Evolutionary conservation across 2,797 vertebrate species (phyloP).

Genomic region (Malurus leucopterus): DNA sequence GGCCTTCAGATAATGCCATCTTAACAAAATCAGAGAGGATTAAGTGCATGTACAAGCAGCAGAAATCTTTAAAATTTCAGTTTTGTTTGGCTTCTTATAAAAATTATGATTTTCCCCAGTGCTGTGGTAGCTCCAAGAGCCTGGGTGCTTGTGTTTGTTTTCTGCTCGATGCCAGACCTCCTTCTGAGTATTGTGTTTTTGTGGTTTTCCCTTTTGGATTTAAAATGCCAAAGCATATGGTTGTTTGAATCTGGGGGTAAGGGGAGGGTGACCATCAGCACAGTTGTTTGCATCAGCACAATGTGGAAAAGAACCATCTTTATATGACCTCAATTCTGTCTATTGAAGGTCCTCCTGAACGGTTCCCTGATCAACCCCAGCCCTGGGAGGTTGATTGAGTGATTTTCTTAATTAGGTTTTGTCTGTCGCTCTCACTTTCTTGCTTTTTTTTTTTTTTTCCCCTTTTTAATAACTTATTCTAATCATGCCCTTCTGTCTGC

Average conservation of each 20-base stretch:
- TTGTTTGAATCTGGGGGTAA: conserved; percentile 30
- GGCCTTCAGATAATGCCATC: neutral
- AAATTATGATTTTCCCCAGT: neutral
- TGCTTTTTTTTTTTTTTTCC: neutral
- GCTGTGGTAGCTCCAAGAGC: neutral
- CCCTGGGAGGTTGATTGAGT: conserved; percentile 24
- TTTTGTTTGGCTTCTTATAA: neutral
- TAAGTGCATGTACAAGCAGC: neutral
- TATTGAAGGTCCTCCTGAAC: conserved; percentile 43
- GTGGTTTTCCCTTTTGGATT: neutral
- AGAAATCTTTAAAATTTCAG: neutral
- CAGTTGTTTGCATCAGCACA: conserved; percentile 41
- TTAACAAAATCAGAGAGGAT: neutral
- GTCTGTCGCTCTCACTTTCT: conserved; percentile 51
- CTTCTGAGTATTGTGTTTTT: no score
- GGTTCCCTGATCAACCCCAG: conserved; percentile 20
- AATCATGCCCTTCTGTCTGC: conserved; percentile 45
- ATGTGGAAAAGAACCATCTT: conserved; percentile 61
- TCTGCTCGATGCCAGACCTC: neutral
- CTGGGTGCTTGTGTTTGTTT: neutral
- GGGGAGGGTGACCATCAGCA: conserved; percentile 6
- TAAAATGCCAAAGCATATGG: neutral
- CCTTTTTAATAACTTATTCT: conserved; percentile 46
- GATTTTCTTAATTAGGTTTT: conserved; percentile 69
- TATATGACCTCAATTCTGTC: neutral